Percentiles rank a stretch among this genome's conserved stretches.
Evolutionary conservation across 2,888 invertebrate species (phyloP).

Genomic region (Blastobasis adustella): DNA sequence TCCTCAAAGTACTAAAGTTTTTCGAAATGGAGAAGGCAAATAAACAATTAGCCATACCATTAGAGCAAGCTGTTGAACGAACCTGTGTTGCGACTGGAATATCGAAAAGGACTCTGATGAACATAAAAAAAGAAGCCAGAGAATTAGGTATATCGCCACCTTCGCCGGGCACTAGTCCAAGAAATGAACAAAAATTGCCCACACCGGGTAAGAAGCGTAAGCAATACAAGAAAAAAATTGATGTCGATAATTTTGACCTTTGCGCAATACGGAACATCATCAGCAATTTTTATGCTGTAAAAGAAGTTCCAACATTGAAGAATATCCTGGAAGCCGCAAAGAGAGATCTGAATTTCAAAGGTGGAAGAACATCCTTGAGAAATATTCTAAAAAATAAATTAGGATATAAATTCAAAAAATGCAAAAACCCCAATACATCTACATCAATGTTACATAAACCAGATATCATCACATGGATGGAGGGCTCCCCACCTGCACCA

Average conservation of each 20-base stretch:
- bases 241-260: slow-evolving; percentile 12
- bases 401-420: no score
- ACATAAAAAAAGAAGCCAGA: slow-evolving; percentile 16
- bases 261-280: slow-evolving; percentile 13
- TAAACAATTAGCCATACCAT: slow-evolving; percentile 12
- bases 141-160: not conserved
- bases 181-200: slow-evolving; percentile 9
- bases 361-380: not conserved
- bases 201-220: slow-evolving; percentile 18
- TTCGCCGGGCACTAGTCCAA: not conserved
- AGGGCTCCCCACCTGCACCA: slow-evolving; percentile 20
- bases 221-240: slow-evolving; percentile 6
- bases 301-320: slow-evolving; percentile 16
- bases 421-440: not conserved
- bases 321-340: slow-evolving; percentile 16
- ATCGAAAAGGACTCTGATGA: slow-evolving; percentile 17
- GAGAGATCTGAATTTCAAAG: slow-evolving; percentile 16
- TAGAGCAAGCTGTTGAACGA: slow-evolving; percentile 18
- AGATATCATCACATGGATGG: slow-evolving; percentile 18
- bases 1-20: slow-evolving; percentile 15
- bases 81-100: slow-evolving; percentile 20
- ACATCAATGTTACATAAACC: slow-evolving; percentile 15
- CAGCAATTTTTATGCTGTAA: slow-evolving; percentile 15
- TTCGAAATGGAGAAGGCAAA: slow-evolving; percentile 17
- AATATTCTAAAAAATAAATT: no score